Percentiles rank a stretch among this genome's conserved stretches.
These are phyloP conservation scores for Myiotriccus ornatus DNA, from an alignment of 2,797 vertebrate species.

Conservation along the genomic window DNA sequence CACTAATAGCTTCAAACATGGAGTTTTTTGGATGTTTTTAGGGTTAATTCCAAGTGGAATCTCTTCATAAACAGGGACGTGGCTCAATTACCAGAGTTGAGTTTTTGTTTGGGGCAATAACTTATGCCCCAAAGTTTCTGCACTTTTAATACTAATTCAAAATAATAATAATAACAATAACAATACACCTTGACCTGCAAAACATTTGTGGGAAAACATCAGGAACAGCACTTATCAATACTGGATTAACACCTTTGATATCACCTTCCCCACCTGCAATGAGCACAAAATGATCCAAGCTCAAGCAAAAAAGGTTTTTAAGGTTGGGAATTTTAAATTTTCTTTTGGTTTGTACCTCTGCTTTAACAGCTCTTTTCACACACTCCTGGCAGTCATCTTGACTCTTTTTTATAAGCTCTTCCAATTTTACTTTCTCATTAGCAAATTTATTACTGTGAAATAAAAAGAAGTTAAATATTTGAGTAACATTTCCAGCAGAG, in stretches of 20 bases:
- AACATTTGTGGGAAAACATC: neutral
- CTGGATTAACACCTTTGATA: neutral
- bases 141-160: neutral
- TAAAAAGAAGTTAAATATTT: neutral
- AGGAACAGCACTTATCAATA: neutral
- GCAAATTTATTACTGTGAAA: conserved; percentile 81
- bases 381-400: conserved; percentile 54
- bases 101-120: neutral
- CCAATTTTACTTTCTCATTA: conserved; percentile 82
- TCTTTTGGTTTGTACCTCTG: conserved; percentile 78
- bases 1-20: neutral
- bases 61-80: neutral
- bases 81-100: neutral
- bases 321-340: neutral
- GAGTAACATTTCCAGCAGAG: neutral
- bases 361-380: conserved; percentile 74
- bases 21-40: neutral
- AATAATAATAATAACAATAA: neutral
- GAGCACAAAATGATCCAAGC: neutral
- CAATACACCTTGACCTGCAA: neutral
- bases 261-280: neutral
- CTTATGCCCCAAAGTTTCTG: neutral
- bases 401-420: conserved; percentile 81
- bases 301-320: neutral
- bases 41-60: neutral